A percentile compares a stretch with the other conserved stretches of the same genome.
Evolutionary conservation across 35 echinoderm and acorn worm genomes (phyloP).

Genomic region (Apostichopus californicus): DNA sequence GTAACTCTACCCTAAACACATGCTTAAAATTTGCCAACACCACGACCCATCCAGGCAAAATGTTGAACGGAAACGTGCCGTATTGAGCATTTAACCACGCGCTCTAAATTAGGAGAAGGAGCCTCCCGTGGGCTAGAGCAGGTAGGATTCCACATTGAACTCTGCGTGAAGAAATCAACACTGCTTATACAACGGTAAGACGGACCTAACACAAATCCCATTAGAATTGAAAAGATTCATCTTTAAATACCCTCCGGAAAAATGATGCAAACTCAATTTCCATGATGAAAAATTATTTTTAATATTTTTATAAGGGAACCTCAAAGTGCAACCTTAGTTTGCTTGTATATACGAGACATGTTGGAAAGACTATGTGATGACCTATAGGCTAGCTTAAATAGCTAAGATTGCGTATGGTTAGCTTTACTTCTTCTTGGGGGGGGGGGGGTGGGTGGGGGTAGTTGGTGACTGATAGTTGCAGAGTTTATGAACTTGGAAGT

Average conservation of each 20-base stretch:
- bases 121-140: conserved; percentile 25
- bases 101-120: conserved; percentile 39
- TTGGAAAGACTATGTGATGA: too few relatives aligned
- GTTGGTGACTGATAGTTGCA: too few relatives aligned
- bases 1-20: conserved; percentile 51
- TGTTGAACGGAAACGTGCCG: conserved; percentile 40
- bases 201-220: conserved; percentile 5
- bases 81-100: conserved; percentile 36
- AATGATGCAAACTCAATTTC: neutral
- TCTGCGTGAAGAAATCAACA: conserved; percentile 53
- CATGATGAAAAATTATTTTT: neutral
- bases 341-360: too few relatives aligned
- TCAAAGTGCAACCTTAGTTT: neutral
- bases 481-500: too few relatives aligned
- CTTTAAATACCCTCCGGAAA: neutral
- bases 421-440: too few relatives aligned
- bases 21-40: conserved; percentile 58
- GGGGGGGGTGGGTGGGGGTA: too few relatives aligned
- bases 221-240: neutral
- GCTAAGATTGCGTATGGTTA: too few relatives aligned
- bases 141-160: conserved; percentile 53
- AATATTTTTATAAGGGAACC: neutral
- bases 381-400: too few relatives aligned
- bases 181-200: neutral
- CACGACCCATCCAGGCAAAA: conserved; percentile 36